A percentile compares a stretch with the other conserved stretches of the same genome.
These are phyloP conservation scores for Cyclophora albipunctata DNA, from an alignment of 2,888 invertebrate species.

Conservation along the genomic window DNA sequence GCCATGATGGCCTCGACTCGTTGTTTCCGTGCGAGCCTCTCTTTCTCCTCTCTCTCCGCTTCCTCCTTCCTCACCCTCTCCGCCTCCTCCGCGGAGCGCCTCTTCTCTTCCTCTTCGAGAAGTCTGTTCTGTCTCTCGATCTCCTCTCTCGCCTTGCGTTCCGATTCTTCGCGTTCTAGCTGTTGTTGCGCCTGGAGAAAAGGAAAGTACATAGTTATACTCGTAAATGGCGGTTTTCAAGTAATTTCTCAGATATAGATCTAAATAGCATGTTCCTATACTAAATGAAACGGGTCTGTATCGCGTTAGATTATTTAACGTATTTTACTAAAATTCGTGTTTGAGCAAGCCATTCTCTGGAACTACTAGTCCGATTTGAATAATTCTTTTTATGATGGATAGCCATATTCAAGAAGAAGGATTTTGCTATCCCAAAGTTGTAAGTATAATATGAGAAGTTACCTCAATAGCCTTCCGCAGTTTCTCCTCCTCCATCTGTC, in stretches of 20 bases:
- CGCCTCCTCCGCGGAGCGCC: constrained; percentile 88
- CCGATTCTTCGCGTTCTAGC: constrained; percentile 80
- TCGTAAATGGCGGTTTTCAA: too few species aligned
- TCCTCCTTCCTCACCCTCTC: constrained; percentile 88
- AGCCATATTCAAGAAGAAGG: too few species aligned
- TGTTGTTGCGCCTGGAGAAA: constrained; percentile 63
- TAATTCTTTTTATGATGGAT: too few species aligned
- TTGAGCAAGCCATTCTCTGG: too few species aligned
- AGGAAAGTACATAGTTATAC: not conserved
- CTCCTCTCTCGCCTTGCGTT: constrained; percentile 84
- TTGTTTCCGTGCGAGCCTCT: constrained; percentile 90
- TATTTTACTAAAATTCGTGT: too few species aligned
- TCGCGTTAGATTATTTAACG: too few species aligned
- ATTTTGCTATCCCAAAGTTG: too few species aligned
- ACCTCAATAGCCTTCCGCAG: constrained; percentile 88
- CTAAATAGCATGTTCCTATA: too few species aligned
- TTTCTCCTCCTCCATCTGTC: constrained; percentile 89
- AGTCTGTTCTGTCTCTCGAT: constrained; percentile 78
- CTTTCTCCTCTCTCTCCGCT: constrained; percentile 92
- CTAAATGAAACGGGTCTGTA: too few species aligned
- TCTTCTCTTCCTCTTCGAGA: constrained; percentile 82
- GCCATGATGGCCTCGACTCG: constrained; percentile 95
- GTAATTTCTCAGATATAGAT: too few species aligned
- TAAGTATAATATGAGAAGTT: constrained; percentile 1
- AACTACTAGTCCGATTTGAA: too few species aligned